Evolutionary conservation across 2,113 vertebrate genomes (phyloP).

Genomic region (Apteryx mantelli): DNA sequence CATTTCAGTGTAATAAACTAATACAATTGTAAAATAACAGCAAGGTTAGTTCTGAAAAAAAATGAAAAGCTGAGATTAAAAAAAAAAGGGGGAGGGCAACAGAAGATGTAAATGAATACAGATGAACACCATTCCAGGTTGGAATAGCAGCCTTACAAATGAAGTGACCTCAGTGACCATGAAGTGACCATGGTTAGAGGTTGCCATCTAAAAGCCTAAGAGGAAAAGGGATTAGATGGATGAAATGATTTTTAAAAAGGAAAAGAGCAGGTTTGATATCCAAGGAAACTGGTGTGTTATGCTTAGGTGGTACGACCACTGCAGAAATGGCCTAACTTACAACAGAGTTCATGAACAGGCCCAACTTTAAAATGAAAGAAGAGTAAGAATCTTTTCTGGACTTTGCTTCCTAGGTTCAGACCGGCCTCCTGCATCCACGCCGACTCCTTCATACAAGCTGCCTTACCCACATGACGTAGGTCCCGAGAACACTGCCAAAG

Average conservation of each 20-base stretch:
- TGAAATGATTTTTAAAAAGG: neutral
- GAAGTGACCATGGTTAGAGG: neutral
- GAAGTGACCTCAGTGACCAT: neutral
- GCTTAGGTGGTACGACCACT: neutral
- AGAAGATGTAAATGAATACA: neutral
- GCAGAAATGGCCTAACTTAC: neutral
- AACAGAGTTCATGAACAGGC: neutral
- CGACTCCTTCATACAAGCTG: neutral
- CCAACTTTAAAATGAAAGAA: neutral
- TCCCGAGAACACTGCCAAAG: conserved; percentile 8
- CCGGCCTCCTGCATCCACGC: neutral
- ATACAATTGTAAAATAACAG: conserved; percentile 51
- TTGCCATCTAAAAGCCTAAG: neutral
- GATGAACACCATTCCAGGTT: neutral
- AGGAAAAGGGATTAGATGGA: neutral
- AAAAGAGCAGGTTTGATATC: neutral
- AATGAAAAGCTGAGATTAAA: neutral
- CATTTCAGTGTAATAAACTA: conserved; percentile 62
- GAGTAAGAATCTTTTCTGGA: neutral
- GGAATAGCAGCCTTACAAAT: neutral
- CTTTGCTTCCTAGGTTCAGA: neutral
- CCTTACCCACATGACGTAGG: conserved; percentile 10
- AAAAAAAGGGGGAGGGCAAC: neutral
- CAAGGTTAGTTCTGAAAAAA: conserved; percentile 58
- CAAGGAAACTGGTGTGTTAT: neutral